A percentile compares a stretch with the other conserved stretches of the same genome.
Evolutionary conservation across 2,888 invertebrate species (phyloP).

Genomic region (Mythimna loreyi): DNA sequence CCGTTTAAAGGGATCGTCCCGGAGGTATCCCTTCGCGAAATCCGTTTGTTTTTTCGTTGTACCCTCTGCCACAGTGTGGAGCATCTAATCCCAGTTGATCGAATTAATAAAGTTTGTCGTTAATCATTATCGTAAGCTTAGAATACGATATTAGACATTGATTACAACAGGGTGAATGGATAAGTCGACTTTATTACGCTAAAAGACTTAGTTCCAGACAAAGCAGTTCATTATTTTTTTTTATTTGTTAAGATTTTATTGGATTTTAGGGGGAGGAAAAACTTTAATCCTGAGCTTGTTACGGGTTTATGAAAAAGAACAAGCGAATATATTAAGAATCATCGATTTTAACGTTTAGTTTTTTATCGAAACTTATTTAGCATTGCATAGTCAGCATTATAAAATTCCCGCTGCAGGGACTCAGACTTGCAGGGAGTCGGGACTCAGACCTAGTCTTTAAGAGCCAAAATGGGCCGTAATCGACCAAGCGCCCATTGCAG

Average conservation of each 20-base stretch:
- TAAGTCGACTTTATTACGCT: slow-evolving; percentile 83
- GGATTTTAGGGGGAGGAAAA: slow-evolving; percentile 44
- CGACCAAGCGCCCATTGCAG: too few species aligned
- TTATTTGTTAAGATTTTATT: slow-evolving; percentile 58
- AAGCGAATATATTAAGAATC: neutral
- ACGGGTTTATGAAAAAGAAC: neutral
- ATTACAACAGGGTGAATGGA: slow-evolving; percentile 84
- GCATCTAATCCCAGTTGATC: slow-evolving; percentile 87
- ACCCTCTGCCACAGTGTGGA: slow-evolving; percentile 77
- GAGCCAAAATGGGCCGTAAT: too few species aligned
- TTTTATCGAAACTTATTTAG: too few species aligned
- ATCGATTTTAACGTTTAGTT: neutral
- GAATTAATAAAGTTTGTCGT: slow-evolving; percentile 90
- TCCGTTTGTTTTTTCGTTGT: slow-evolving; percentile 88
- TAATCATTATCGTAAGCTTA: slow-evolving; percentile 89
- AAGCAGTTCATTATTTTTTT: slow-evolving; percentile 67
- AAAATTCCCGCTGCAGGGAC: too few species aligned
- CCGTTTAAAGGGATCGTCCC: slow-evolving; percentile 69
- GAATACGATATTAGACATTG: slow-evolving; percentile 88
- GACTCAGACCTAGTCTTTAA: too few species aligned
- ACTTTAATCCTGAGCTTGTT: neutral
- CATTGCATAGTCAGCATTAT: too few species aligned
- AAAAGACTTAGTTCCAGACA: slow-evolving; percentile 72
- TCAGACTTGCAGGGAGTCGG: too few species aligned
- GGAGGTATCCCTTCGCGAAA: slow-evolving; percentile 80